Conservation (phyloP, 2,888 invertebrate genomes). For the Osedax frankpressi region DNA sequence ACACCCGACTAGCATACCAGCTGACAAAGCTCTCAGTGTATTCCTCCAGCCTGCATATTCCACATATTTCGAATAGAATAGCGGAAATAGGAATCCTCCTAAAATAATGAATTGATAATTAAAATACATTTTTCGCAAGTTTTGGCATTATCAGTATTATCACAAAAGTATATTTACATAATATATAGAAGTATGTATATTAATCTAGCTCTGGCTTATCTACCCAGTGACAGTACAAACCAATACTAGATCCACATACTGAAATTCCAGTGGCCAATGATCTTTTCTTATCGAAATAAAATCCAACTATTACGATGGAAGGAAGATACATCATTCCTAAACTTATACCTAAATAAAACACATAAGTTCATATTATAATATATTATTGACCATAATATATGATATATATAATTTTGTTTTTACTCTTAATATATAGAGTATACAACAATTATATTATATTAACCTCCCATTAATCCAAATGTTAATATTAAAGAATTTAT, state of each 20-base stretch:
- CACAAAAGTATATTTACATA: no score
- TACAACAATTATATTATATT: no score
- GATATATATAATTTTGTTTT: no score
- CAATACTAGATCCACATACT: constrained; percentile 54
- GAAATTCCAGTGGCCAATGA: constrained; percentile 23
- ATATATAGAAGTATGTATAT: no score
- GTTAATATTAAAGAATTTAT: constrained; percentile 36
- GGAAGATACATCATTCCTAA: constrained; percentile 27
- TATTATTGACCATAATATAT: no score
- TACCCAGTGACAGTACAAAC: no score
- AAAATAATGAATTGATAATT: no score
- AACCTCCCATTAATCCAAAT: constrained; percentile 38
- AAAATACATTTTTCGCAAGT: no score
- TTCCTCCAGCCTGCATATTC: not conserved
- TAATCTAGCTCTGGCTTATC: no score
- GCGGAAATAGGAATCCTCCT: not conserved
- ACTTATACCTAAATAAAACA: constrained; percentile 24
- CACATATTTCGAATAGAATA: not conserved
- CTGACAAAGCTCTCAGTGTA: not conserved
- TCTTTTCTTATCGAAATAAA: constrained; percentile 23
- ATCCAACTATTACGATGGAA: constrained; percentile 26
- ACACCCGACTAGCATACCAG: not conserved
- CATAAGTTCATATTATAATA: no score
- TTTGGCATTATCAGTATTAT: no score
- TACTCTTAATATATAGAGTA: no score